Conservation (phyloP, 2,113 vertebrate genomes). For the Opisthocomus hoazin region DNA sequence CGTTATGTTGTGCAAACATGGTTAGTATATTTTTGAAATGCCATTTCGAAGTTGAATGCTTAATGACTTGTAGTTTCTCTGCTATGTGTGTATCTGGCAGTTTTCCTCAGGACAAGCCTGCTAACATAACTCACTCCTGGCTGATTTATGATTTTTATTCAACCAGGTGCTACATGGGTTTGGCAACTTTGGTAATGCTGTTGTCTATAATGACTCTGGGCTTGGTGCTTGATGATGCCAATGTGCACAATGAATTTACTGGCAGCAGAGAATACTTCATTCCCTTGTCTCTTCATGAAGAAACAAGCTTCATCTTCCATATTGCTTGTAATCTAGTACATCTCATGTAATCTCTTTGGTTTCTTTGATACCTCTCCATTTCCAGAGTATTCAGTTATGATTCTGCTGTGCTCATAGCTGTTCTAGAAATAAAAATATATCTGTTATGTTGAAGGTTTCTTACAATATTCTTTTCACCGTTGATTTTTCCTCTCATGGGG, state of each 20-base stretch:
- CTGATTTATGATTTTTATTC: slow-evolving; percentile 38
- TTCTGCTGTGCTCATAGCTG: not conserved
- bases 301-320: not conserved
- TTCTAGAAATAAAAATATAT: not conserved
- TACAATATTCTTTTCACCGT: not conserved
- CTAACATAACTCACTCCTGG: not conserved
- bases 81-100: not conserved
- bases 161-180: slow-evolving; percentile 3
- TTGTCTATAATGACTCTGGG: not conserved
- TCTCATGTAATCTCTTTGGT: not conserved
- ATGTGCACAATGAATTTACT: rapidly evolving
- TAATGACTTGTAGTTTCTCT: not conserved
- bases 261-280: not conserved
- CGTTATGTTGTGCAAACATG: not conserved
- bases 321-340: not conserved
- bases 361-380: not conserved
- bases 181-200: slow-evolving; percentile 7
- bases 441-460: not conserved
- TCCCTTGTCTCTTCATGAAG: not conserved
- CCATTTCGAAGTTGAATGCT: not conserved
- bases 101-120: not conserved
- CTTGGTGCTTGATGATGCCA: slow-evolving; percentile 8
- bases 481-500: not conserved
- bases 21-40: not conserved
- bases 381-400: not conserved